phyloP scores from a whole-genome alignment of 64 coral and sea anemone genomes.

The Montipora capricornis region DNA sequence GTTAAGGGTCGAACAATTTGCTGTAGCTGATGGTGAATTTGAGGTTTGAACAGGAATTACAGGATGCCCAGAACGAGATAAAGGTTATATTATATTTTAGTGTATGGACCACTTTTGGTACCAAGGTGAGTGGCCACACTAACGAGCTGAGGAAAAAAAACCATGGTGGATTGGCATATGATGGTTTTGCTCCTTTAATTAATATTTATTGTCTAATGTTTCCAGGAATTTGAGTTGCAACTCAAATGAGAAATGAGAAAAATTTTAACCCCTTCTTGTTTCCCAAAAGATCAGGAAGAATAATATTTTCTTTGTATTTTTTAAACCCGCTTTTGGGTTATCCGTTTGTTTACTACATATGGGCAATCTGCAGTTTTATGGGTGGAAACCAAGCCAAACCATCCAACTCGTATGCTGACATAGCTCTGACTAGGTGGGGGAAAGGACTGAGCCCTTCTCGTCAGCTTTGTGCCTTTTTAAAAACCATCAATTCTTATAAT shows the following conservation, averaged over 20 bases:
- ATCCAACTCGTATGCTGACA: constrained; percentile 7
- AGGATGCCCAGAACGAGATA: no score
- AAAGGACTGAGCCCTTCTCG: neutral
- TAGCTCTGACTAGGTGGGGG: neutral
- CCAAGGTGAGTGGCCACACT: neutral
- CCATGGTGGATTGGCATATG: no score
- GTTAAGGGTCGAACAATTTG: no score
- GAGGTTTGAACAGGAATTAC: no score
- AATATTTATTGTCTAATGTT: neutral
- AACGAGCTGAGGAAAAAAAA: no score
- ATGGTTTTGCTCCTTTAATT: no score
- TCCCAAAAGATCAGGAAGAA: neutral
- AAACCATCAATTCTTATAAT: neutral
- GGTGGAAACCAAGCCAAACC: neutral
- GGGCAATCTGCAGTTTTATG: no score
- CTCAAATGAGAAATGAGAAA: neutral
- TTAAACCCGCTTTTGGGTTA: neutral
- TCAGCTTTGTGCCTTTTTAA: no score
- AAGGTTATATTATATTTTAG: no score
- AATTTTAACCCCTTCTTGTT: no score
- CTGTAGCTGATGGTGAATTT: no score
- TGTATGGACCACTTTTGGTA: no score
- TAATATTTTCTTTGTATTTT: neutral
- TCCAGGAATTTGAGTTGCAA: neutral
- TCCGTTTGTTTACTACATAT: constrained; percentile 4